Base-by-base conservation (phyloP, 2,888 invertebrate species). In the Mimumesa dahlbomi region DNA sequence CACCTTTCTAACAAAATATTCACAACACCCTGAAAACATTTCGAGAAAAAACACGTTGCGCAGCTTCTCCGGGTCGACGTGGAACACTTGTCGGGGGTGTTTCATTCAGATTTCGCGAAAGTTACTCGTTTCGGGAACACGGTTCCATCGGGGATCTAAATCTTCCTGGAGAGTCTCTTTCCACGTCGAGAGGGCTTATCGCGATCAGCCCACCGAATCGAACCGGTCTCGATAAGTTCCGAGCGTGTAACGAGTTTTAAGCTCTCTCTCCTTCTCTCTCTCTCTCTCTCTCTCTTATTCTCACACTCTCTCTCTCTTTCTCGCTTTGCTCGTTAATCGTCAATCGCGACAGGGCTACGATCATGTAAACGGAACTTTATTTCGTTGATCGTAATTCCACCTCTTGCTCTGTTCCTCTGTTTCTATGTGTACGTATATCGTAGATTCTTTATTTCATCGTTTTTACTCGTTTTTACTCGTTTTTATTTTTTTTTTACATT, bases 231-330 rank as follows among this genome's bases (percentile, higher is more conserved):
- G 63, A 56, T 64, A 65, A 46, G 36, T 65, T 19, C 45, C 19
- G 4, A 7, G 9, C 29, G 13, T 40, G 50, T 43, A 43, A 65
- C 68, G 57, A 58, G 52, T 50, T 68, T 52, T 45, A n/a, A 22
- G 9, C 38, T 56, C n/a, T n/a, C n/a, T n/a, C n/a, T n/a, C n/a
- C n/a, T n/a, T n/a, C n/a, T n/a, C n/a, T n/a, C n/a, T n/a, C n/a
- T n/a, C n/a, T n/a, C n/a, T n/a, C n/a, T n/a, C n/a, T n/a, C n/a
- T n/a, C n/a, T n/a, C n/a, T n/a, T n/a, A n/a, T n/a, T n/a, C n/a
- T n/a, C n/a, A n/a, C n/a, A n/a, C n/a, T n/a, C n/a, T n/a, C n/a
- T n/a, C n/a, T n/a, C n/a, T 4, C 7, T 9, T 2, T 4, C 31
- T 14, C 18, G 9, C 13, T 34, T 31, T 18, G 2, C 40, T 9